Evolutionary conservation across 2,113 vertebrate genomes (phyloP).

Genomic region (Neogale vison): DNA sequence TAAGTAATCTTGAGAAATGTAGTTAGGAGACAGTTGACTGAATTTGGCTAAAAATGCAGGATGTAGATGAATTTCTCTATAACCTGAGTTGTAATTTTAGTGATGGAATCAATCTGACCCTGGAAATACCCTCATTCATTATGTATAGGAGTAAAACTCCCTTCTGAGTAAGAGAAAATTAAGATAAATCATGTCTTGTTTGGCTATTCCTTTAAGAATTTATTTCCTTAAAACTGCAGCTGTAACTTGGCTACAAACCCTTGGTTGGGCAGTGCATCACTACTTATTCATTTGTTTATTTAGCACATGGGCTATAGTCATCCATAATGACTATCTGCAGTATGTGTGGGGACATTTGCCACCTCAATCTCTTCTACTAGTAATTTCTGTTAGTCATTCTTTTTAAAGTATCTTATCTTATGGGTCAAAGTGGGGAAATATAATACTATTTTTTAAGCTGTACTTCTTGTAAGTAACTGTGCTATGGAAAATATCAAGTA

Average conservation of each 20-base stretch:
- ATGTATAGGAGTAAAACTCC: conserved; percentile 18
- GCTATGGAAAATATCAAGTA: neutral
- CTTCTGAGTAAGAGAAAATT: conserved; percentile 37
- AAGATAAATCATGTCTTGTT: conserved; percentile 16
- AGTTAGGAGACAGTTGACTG: neutral
- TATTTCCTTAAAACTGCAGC: conserved; percentile 33
- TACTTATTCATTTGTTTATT: neutral
- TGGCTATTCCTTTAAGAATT: neutral
- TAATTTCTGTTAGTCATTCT: conserved; percentile 22
- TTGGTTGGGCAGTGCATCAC: neutral
- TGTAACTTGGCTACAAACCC: neutral
- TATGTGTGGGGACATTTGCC: neutral
- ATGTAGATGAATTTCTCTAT: neutral
- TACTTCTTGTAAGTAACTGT: neutral
- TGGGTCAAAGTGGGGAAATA: neutral
- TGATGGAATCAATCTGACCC: neutral
- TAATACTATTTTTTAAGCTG: neutral
- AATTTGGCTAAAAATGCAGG: neutral
- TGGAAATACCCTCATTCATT: conserved; percentile 44
- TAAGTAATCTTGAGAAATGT: conserved; percentile 1
- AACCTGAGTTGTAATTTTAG: conserved; percentile 41
- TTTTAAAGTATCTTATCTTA: neutral
- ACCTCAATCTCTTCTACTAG: neutral
- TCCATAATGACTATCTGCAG: neutral
- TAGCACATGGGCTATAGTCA: neutral